Base-by-base conservation (phyloP, 2,113 vertebrate species). In the Aspidoscelis tigris region DNA sequence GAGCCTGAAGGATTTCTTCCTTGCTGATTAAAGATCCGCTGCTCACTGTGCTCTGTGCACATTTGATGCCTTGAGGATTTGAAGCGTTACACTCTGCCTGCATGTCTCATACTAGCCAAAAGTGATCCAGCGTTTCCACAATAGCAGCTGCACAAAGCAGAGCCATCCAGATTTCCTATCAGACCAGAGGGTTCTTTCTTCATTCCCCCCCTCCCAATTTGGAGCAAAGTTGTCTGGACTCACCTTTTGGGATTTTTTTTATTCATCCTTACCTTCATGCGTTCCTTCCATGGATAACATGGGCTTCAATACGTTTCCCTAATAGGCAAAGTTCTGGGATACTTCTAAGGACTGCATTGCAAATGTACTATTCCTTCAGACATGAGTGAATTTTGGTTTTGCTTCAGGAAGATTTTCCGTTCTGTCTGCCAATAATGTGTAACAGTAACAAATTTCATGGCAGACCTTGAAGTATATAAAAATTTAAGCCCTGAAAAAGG, bases 391-490 rank as follows among this genome's bases (percentile, higher is more conserved):
- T 8, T 0, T 91, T 92, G 89, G 90, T 95, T 70, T 87, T 91
- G 89, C 92, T 87, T 83, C 92, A 88, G 81, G 85, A 84, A 87
- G 82, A 14, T 86, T 93, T 93, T 89, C 86, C 43, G 9, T 93
- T 90, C 91, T 87, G 66, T 88, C 92, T 79, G 89, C 85, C 90
- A 93, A 90, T 90, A 91, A 97, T 97, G 96, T 88, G 83, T 47
- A 87, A 78, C 76, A 93, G 73, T 90, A 92, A 88, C 89, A 85
- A 88, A 94, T 93, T 95, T 96, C 94, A 99, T 99, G 98, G 98
- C 98, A 96, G 98, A 98, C 95, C 96, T 98, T 91, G 97, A 98
- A 97, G 97, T 99, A 86, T 97, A 97, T 94, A 98, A 97, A 95
- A 97, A 98, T 95, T 93, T 97, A 92, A 98, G 96, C 94, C 95